Percentiles rank a stretch among this genome's conserved stretches.
phyloP scores from a whole-genome alignment of 2,113 vertebrate genomes.

The Mesocricetus auratus region DNA sequence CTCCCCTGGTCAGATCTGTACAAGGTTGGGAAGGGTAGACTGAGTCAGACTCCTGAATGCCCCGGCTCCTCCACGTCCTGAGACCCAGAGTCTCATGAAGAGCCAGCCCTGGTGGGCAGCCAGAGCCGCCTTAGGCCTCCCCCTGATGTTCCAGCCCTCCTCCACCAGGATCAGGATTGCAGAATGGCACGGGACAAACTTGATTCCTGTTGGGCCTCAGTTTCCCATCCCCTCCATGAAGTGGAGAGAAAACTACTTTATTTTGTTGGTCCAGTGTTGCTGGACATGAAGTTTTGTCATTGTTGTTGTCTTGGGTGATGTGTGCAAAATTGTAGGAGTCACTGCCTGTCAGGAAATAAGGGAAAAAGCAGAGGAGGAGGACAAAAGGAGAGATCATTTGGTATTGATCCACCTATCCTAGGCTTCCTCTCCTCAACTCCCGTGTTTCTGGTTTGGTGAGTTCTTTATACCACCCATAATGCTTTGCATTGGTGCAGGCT shows the following conservation, averaged over 20 bases:
- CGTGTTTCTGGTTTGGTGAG: slow-evolving; percentile 74
- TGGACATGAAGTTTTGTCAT: slow-evolving; percentile 59
- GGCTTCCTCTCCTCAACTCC: slow-evolving; percentile 66
- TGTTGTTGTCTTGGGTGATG: slow-evolving; percentile 69
- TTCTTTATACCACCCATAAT: slow-evolving; percentile 64
- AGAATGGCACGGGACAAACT: slow-evolving; percentile 19
- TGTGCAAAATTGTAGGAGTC: slow-evolving; percentile 67
- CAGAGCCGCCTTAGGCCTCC: not conserved
- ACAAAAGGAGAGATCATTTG: slow-evolving; percentile 31
- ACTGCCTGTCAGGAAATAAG: slow-evolving; percentile 54
- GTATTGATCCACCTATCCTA: slow-evolving; percentile 48
- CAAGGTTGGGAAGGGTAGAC: not conserved
- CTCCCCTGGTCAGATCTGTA: slow-evolving; percentile 21
- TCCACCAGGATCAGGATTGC: not conserved
- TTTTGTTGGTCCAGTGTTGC: slow-evolving; percentile 53
- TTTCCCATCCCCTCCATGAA: slow-evolving; percentile 20
- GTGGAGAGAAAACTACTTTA: slow-evolving; percentile 69
- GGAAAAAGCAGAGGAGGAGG: slow-evolving; percentile 47
- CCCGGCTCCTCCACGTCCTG: slow-evolving; percentile 34
- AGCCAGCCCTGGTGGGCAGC: not conserved
- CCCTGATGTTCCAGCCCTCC: not conserved
- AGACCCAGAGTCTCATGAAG: slow-evolving; percentile 24
- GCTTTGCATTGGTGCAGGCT: slow-evolving; percentile 79
- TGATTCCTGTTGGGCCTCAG: slow-evolving; percentile 49
- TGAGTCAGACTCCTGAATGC: not conserved